phyloP scores from a whole-genome alignment of 2,888 invertebrate genomes.

The Nowickia ferox region DNA sequence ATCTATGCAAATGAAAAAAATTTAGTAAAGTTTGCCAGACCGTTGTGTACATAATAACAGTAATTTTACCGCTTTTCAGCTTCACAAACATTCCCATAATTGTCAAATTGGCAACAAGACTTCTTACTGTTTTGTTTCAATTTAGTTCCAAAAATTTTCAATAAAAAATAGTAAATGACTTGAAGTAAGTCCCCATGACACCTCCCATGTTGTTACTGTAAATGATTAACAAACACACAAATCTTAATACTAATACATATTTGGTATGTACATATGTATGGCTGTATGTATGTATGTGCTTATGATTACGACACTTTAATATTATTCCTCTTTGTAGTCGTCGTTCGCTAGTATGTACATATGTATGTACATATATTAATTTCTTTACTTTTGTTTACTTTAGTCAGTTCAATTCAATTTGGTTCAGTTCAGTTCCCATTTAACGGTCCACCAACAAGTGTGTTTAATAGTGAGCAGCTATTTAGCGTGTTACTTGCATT shows the following conservation, averaged over 20 bases:
- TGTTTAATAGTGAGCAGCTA: conserved; percentile 25
- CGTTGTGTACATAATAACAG: not conserved
- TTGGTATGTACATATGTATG: not conserved
- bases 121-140: not conserved
- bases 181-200: not conserved
- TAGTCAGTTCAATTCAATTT: conserved; percentile 43
- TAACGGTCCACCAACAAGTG: conserved; percentile 64
- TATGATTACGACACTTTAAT: conserved; percentile 49
- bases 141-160: not conserved
- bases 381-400: conserved; percentile 39
- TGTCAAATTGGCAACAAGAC: not conserved
- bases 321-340: not conserved
- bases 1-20: too few relatives aligned
- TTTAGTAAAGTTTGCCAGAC: too few relatives aligned
- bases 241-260: not conserved
- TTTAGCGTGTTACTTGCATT: not conserved
- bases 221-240: conserved; percentile 8
- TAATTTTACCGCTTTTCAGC: not conserved
- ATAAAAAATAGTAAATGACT: not conserved
- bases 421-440: conserved; percentile 58
- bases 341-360: not conserved
- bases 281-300: not conserved
- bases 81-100: not conserved
- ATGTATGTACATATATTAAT: not conserved
- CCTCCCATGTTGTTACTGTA: not conserved